A percentile compares a stretch with the other conserved stretches of the same genome.
These are phyloP conservation scores for Lagopus leucura DNA, from an alignment of 2,113 vertebrate species.

Conservation along the genomic window DNA sequence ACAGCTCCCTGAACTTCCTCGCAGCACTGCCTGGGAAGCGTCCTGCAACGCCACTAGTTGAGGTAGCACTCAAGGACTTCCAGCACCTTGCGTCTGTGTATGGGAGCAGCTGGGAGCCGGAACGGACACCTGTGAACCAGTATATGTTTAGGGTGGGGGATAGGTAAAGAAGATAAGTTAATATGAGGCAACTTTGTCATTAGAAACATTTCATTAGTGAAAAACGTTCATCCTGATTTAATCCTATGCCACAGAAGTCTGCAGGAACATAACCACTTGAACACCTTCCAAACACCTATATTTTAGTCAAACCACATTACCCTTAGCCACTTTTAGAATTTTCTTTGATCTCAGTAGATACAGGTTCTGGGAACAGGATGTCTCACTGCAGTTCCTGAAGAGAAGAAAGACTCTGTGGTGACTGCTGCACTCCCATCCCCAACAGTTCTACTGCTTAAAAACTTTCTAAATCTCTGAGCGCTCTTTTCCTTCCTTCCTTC, in stretches of 20 bases:
- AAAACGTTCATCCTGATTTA: neutral
- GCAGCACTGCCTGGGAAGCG: conserved; percentile 45
- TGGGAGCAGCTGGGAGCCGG: conserved; percentile 6
- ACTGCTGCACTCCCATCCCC: neutral
- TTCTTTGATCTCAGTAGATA: neutral
- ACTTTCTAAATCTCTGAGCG: neutral
- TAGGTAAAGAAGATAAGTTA: neutral
- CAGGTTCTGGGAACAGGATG: neutral
- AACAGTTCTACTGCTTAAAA: neutral
- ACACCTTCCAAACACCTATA: neutral
- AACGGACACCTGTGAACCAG: neutral
- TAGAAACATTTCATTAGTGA: neutral
- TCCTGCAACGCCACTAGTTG: conserved; percentile 15
- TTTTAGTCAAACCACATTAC: neutral
- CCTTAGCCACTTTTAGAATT: neutral
- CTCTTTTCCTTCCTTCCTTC: neutral
- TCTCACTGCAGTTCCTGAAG: neutral
- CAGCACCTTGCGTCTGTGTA: neutral
- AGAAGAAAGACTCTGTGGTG: neutral
- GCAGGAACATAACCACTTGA: neutral
- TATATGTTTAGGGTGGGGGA: neutral
- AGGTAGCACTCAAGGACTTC: neutral
- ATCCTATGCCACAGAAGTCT: neutral
- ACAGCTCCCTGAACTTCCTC: conserved; percentile 73
- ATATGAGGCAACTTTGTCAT: neutral